These are phyloP conservation scores for Parochlus steinenii DNA, from an alignment of 2,888 invertebrate species.

Conservation along the genomic window DNA sequence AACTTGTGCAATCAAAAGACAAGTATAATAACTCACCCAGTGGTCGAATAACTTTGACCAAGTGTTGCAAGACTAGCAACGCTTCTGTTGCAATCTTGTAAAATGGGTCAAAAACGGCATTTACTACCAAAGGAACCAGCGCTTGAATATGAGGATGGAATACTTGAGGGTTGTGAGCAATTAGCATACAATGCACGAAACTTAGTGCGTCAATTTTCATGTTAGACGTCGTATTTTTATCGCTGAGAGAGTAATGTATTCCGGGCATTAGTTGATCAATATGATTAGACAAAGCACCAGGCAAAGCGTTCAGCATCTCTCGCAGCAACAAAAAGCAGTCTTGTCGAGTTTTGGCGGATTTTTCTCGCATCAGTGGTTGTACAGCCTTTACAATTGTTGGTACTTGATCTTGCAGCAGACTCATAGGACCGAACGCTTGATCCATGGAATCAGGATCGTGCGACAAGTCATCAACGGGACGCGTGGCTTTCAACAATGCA, in stretches of 20 bases:
- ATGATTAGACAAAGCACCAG: constrained; percentile 74
- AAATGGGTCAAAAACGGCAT: constrained; percentile 86
- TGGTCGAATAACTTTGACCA: constrained; percentile 87
- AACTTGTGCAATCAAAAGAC: not conserved
- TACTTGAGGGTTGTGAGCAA: constrained; percentile 26
- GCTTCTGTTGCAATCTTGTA: constrained; percentile 99
- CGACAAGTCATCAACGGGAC: constrained; percentile 44
- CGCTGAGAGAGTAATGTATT: constrained; percentile 73
- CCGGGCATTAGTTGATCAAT: constrained; percentile 75
- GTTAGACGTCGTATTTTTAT: constrained; percentile 87
- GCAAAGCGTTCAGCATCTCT: constrained; percentile 75
- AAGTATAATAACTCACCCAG: constrained; percentile 35
- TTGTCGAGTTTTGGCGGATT: constrained; percentile 77
- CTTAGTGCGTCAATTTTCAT: constrained; percentile 96
- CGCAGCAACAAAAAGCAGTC: constrained; percentile 82
- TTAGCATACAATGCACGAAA: constrained; percentile 45
- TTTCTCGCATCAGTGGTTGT: constrained; percentile 67
- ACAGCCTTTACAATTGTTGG: constrained; percentile 74
- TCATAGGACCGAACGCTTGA: constrained; percentile 54
- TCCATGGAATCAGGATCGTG: constrained; percentile 55
- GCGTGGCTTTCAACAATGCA: constrained; percentile 78
- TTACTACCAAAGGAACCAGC: constrained; percentile 68
- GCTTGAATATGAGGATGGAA: constrained; percentile 55
- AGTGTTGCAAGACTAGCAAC: constrained; percentile 75
- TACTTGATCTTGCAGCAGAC: constrained; percentile 42